Percentiles rank a stretch among this genome's conserved stretches.
Evolutionary conservation across 2,888 invertebrate species (phyloP).

Genomic region (Stomorhina lunata): DNA sequence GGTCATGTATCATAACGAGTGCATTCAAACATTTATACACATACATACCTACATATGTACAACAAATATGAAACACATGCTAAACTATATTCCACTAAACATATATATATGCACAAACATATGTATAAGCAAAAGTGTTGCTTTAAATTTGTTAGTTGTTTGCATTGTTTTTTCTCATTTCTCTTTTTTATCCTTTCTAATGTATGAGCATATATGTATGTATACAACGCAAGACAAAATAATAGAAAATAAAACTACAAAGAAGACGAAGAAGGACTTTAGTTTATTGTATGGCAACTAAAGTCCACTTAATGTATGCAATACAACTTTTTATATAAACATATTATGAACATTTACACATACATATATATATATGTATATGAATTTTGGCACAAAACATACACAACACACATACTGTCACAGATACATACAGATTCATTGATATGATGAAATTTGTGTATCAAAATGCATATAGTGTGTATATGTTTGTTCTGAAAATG

Average conservation of each 20-base stretch:
- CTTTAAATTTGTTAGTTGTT: constrained; percentile 14
- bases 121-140: not conserved
- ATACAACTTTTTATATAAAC: constrained; percentile 52
- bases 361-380: too few relatives aligned
- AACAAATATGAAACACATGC: not conserved
- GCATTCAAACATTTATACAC: constrained; percentile 1
- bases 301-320: constrained; percentile 56
- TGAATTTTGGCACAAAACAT: too few relatives aligned
- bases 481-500: not conserved
- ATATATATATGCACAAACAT: not conserved
- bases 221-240: not conserved
- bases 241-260: not conserved
- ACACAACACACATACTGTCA: not conserved
- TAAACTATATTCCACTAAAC: not conserved
- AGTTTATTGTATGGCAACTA: constrained; percentile 33
- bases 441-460: not conserved
- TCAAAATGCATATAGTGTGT: not conserved
- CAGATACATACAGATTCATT: not conserved
- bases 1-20: constrained; percentile 54
- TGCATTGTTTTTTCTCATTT: not conserved
- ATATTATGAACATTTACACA: constrained; percentile 20
- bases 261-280: not conserved
- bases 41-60: not conserved
- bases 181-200: not conserved
- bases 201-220: not conserved